Evolutionary conservation across 2,888 invertebrate genomes (phyloP).

Genomic region (Coremacera marginata): DNA sequence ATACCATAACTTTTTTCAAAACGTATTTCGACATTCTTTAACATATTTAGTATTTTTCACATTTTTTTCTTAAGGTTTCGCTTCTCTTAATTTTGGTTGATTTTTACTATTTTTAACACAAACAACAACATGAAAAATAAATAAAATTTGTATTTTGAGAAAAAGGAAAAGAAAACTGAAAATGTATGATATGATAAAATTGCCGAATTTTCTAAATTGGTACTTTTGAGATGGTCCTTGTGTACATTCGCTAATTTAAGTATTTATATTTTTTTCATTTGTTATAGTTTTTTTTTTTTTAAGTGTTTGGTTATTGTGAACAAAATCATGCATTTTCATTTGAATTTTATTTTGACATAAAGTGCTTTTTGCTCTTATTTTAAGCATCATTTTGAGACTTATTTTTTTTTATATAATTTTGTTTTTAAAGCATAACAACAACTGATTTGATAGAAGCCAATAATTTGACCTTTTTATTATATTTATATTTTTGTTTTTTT

Average conservation of each 20-base stretch:
- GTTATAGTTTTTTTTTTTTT: slow-evolving; percentile 30
- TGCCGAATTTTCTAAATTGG: slow-evolving; percentile 72
- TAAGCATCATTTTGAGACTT: neutral
- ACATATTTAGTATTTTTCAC: slow-evolving; percentile 21
- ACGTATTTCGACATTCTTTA: slow-evolving; percentile 22
- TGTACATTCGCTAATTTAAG: slow-evolving; percentile 63
- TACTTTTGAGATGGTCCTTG: slow-evolving; percentile 96
- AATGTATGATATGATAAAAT: slow-evolving; percentile 28
- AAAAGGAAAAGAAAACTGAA: slow-evolving; percentile 35
- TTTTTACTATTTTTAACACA: slow-evolving; percentile 3
- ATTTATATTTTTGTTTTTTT: slow-evolving; percentile 25
- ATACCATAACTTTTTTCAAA: slow-evolving; percentile 17
- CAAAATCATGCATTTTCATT: slow-evolving; percentile 31
- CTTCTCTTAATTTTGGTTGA: slow-evolving; percentile 18
- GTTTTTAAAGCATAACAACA: no score
- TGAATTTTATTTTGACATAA: slow-evolving; percentile 39
- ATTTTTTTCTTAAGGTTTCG: slow-evolving; percentile 29
- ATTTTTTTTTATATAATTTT: neutral
- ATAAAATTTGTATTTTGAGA: slow-evolving; percentile 5
- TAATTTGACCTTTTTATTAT: neutral
- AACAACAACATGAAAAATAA: slow-evolving; percentile 33
- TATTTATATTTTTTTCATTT: slow-evolving; percentile 37
- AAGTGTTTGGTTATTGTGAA: slow-evolving; percentile 15
- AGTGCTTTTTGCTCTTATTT: slow-evolving; percentile 28
- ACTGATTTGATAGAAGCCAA: neutral